These are phyloP conservation scores for Asbolus verrucosus DNA, from an alignment of 1,140 invertebrate genomes.

Conservation along the genomic window DNA sequence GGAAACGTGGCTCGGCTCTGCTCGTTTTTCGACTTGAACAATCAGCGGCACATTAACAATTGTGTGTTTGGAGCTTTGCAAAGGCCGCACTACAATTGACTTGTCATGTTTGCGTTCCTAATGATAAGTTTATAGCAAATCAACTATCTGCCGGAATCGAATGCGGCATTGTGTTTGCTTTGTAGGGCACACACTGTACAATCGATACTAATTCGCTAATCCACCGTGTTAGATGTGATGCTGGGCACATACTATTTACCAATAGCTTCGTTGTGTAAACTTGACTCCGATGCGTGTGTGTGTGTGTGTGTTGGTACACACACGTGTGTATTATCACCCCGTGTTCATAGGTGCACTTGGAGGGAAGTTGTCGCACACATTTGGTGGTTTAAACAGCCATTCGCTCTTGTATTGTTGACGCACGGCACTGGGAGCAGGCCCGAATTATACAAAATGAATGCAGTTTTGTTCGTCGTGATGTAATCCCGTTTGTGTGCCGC, in stretches of 20 bases:
- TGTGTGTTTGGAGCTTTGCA: slow-evolving; percentile 33
- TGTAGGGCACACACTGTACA: slow-evolving; percentile 48
- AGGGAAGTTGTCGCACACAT: slow-evolving; percentile 22
- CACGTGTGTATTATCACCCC: no score
- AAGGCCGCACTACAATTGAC: slow-evolving; percentile 54
- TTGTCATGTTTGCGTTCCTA: slow-evolving; percentile 60
- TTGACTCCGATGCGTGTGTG: slow-evolving; percentile 34
- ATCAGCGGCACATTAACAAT: slow-evolving; percentile 25
- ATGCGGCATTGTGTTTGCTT: slow-evolving; percentile 48
- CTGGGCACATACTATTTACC: slow-evolving; percentile 39
- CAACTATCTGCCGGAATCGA: slow-evolving; percentile 50
- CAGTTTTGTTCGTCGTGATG: slow-evolving; percentile 30
- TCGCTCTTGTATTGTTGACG: slow-evolving; percentile 30
- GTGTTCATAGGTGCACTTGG: slow-evolving; percentile 25
- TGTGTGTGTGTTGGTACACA: background rate
- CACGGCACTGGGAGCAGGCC: slow-evolving; percentile 7
- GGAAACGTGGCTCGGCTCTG: background rate
- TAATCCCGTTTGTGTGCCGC: slow-evolving; percentile 26
- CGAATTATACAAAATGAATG: slow-evolving; percentile 33
- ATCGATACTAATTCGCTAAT: slow-evolving; percentile 51
- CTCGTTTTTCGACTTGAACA: slow-evolving; percentile 15
- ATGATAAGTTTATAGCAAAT: slow-evolving; percentile 60
- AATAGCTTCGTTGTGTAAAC: slow-evolving; percentile 22
- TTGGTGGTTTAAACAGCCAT: slow-evolving; percentile 17
- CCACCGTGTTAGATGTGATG: slow-evolving; percentile 35